Evolutionary conservation across 2,888 invertebrate genomes (phyloP).

Genomic region (Diplolepis rosae): DNA sequence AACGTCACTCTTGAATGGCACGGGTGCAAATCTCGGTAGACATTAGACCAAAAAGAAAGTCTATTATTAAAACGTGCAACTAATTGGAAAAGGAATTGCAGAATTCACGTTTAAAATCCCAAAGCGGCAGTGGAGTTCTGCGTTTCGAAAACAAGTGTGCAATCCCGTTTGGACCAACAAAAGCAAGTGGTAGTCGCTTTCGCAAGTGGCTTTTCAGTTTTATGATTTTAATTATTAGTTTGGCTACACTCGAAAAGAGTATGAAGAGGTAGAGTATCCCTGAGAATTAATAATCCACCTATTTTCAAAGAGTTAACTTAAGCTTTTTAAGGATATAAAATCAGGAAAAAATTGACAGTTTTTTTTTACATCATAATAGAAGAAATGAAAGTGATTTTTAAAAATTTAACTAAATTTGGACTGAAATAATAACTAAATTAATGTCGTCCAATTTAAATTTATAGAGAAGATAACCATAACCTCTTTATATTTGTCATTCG

Average conservation of each 20-base stretch:
- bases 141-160: background rate
- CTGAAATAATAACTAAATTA: too few species aligned
- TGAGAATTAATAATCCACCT: too few species aligned
- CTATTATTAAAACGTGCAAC: background rate
- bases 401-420: too few species aligned
- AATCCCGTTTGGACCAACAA: conserved; percentile 18
- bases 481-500: too few species aligned
- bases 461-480: too few species aligned
- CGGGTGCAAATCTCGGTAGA: background rate
- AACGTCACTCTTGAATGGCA: background rate
- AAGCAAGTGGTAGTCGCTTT: conserved; percentile 40
- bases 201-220: conserved; percentile 61
- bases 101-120: background rate
- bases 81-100: background rate
- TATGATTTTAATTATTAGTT: conserved; percentile 70
- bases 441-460: too few species aligned
- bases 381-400: too few species aligned
- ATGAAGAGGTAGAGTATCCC: background rate
- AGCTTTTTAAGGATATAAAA: too few species aligned
- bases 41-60: background rate
- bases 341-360: too few species aligned
- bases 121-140: background rate
- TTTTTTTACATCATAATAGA: too few species aligned
- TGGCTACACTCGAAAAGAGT: conserved; percentile 56
- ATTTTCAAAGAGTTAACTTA: too few species aligned